Conservation (phyloP, 2,113 vertebrate species). For the Oncorhynchus kisutch region DNA sequence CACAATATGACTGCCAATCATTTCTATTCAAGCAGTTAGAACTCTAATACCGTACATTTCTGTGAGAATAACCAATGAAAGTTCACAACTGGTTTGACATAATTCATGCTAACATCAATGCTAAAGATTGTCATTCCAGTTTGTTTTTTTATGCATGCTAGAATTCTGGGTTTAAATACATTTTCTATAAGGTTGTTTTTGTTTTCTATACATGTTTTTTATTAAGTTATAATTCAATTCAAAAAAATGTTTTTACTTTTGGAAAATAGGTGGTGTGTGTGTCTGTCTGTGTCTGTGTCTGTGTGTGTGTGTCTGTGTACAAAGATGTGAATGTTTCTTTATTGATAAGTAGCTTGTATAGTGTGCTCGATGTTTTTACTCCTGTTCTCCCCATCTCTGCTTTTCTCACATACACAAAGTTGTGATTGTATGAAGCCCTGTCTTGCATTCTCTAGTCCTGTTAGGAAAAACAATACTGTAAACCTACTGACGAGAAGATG, state of each 20-base stretch:
- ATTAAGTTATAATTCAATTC: constrained; percentile 68
- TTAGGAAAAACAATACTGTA: background rate
- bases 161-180: constrained; percentile 39
- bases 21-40: background rate
- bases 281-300: too few relatives aligned
- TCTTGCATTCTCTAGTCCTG: background rate
- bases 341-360: constrained; percentile 64
- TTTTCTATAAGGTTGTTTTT: constrained; percentile 27
- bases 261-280: constrained; percentile 31
- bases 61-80: background rate
- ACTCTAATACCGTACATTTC: constrained; percentile 16
- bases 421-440: background rate
- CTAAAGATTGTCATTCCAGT: constrained; percentile 21
- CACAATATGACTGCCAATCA: background rate
- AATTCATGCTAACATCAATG: constrained; percentile 15
- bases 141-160: constrained; percentile 39
- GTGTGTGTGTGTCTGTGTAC: constrained; percentile 39
- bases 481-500: background rate
- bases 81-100: background rate
- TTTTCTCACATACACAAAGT: background rate
- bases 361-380: constrained; percentile 52
- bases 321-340: constrained; percentile 51
- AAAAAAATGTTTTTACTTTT: constrained; percentile 15
- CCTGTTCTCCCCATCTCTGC: background rate
- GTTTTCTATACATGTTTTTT: constrained; percentile 51